A percentile compares a stretch with the other conserved stretches of the same genome.
phyloP scores from a whole-genome alignment of 2,888 invertebrate species.

The Timema podura region DNA sequence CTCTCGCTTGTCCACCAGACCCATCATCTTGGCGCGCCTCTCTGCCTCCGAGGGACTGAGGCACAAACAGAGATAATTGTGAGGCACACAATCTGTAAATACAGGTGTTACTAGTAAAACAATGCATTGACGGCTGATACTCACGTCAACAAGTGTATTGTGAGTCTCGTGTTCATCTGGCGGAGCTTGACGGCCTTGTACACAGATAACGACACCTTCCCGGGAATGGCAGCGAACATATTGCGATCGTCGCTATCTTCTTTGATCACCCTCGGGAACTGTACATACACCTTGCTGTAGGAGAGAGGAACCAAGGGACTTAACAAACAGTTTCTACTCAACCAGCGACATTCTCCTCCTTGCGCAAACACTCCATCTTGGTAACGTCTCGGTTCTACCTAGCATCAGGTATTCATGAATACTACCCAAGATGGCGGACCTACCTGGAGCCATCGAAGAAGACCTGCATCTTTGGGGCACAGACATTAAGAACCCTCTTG shows the following conservation, averaged over 20 bases:
- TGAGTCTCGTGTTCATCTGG: constrained; percentile 52
- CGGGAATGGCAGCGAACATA: constrained; percentile 47
- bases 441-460: constrained; percentile 53
- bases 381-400: too few species aligned
- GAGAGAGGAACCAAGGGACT: constrained; percentile 26
- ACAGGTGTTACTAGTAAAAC: neutral
- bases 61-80: too few species aligned
- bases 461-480: constrained; percentile 51
- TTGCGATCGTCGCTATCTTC: constrained; percentile 45
- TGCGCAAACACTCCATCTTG: too few species aligned
- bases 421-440: constrained; percentile 30
- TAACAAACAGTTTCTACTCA: too few species aligned
- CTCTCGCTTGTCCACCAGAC: constrained; percentile 4
- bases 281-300: constrained; percentile 62
- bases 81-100: too few species aligned
- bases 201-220: constrained; percentile 62
- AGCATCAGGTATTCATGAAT: too few species aligned
- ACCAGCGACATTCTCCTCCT: too few species aligned
- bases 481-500: constrained; percentile 53
- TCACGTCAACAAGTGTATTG: constrained; percentile 56
- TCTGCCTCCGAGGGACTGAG: constrained; percentile 10
- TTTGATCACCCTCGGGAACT: constrained; percentile 48
- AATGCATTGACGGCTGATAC: constrained; percentile 38
- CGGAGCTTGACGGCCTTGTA: constrained; percentile 70
- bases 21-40: constrained; percentile 15